These are phyloP conservation scores for Zoanthus solanderi DNA, from an alignment of 92 coral and sea anemone genomes.

Conservation along the genomic window DNA sequence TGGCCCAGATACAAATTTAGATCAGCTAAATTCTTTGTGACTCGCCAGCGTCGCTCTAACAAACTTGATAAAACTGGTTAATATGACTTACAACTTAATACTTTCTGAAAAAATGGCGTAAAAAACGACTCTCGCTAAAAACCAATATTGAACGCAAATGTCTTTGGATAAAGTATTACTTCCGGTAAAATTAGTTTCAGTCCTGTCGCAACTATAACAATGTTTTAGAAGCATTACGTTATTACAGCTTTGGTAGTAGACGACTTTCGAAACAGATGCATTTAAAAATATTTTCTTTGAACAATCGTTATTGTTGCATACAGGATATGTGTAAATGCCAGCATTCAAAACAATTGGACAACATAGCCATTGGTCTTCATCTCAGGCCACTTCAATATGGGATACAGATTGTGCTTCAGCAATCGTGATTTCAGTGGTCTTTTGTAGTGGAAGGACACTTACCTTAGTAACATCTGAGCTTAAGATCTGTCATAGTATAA, in stretches of 20 bases:
- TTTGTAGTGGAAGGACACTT: not conserved
- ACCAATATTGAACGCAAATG: too few species aligned
- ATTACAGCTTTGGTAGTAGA: not conserved
- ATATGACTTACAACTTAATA: too few species aligned
- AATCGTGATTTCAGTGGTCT: not conserved
- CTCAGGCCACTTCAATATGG: not conserved
- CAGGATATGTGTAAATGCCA: not conserved
- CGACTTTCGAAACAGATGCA: not conserved
- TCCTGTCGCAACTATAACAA: not conserved
- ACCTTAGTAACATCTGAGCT: not conserved
- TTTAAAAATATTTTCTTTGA: not conserved
- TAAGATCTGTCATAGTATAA: constrained; percentile 14
- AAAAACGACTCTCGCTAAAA: too few species aligned
- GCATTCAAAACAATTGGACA: constrained; percentile 1
- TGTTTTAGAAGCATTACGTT: not conserved
- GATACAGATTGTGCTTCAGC: not conserved
- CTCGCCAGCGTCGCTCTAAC: too few species aligned
- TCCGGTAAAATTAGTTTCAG: too few species aligned
- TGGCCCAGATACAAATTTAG: too few species aligned
- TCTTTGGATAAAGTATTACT: too few species aligned
- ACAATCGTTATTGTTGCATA: constrained; percentile 16
- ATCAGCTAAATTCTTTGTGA: too few species aligned
- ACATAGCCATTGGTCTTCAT: not conserved
- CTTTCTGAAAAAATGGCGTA: too few species aligned
- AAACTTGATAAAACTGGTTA: too few species aligned